Base-by-base conservation (phyloP, 2,113 vertebrate genomes). In the Hippopotamus amphibius region DNA sequence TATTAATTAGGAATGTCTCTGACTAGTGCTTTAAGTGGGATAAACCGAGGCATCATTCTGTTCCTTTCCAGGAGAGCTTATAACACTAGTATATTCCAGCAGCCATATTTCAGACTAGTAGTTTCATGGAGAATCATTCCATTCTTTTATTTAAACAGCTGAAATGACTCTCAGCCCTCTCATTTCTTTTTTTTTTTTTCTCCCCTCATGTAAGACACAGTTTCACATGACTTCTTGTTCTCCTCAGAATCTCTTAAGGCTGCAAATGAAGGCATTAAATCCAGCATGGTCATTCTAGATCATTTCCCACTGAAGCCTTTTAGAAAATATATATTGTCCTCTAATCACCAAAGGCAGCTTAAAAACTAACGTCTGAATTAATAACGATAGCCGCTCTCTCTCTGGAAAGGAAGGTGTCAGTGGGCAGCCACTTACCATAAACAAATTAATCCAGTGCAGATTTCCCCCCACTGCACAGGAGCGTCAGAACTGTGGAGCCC, bases 1-100 rank as follows among this genome's bases (percentile, higher is more conserved):
- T 68, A 84, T 96, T 79, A 50, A 87, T 80, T 68, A 46, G 28
- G 33, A 79, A 26, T 84, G 8, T 55, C 37, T 85, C 41, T 61
- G 43, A 69, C n/a, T 13, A 43, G 4, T 21, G 4, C 22, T 76
- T 83, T 63, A 74, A 33, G 37, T 79, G 48, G 79, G 30, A 21
- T 48, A 80, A n/a, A 33, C 19, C 13, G 83, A 61, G 57, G 59
- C 22, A 43, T 33, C 17, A 10, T 22, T 16, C 14, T 74, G 4
- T 43, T 90, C 86, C 41, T 57, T 81, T 88, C 82, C 59, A 43
- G 65, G 59, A 87, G 83, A 19, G 19, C 37, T 91, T 77, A 3
- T 21, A 46, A 22, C 57, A 24, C 10, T 8, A 13, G 61, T 92
- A 8, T 3, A 46, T 53, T 83, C 76, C 65, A 92, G 69, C 53